Evolutionary conservation across 2,113 vertebrate genomes (phyloP).

Genomic region (Colinus virginianus): DNA sequence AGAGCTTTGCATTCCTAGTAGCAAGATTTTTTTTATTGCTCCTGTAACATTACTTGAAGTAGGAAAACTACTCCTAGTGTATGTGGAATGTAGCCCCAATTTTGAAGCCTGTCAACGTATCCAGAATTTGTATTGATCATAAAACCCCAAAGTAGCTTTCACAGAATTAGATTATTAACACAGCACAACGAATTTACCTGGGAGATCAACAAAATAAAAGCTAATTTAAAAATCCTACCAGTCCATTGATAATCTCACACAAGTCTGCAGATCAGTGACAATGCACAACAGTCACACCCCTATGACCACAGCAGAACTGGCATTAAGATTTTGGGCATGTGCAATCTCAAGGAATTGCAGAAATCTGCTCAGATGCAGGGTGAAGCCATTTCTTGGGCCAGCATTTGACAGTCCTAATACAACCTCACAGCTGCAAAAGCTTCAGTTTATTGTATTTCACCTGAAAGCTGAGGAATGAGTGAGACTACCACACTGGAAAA

Average conservation of each 20-base stretch:
- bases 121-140: slow-evolving; percentile 14
- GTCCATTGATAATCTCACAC: neutral
- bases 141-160: slow-evolving; percentile 26
- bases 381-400: neutral
- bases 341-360: neutral
- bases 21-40: slow-evolving; percentile 24
- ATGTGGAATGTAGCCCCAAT: neutral
- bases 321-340: neutral
- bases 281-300: neutral
- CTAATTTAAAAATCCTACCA: slow-evolving; percentile 16
- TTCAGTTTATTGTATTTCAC: neutral
- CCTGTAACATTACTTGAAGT: slow-evolving; percentile 27
- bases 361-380: neutral
- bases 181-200: neutral
- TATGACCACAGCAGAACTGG: neutral
- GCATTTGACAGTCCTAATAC: neutral
- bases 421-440: neutral
- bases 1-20: neutral
- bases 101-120: neutral
- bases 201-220: slow-evolving; percentile 52
- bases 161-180: slow-evolving; percentile 43
- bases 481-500: neutral
- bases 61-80: slow-evolving; percentile 15
- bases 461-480: neutral
- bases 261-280: neutral